Base-by-base conservation (phyloP, 2,797 vertebrate genomes). In the Anas capensis region DNA sequence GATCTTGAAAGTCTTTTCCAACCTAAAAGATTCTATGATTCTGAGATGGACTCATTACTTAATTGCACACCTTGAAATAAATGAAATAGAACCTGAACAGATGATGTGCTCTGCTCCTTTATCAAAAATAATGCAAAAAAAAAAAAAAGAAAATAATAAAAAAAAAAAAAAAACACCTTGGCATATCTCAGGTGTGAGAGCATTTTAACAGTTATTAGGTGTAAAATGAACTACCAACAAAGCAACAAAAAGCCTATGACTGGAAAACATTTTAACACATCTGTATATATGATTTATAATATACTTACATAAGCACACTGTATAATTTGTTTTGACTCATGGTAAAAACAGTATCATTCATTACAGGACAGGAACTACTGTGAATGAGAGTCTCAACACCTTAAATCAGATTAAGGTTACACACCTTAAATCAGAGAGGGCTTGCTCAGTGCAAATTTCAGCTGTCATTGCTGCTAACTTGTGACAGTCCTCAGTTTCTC, bases 261-360 rank as follows among this genome's bases (percentile, higher is more conserved):
- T 42, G 4, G 13, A 87, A 89, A 58, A 75, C 5, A 61, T 5
- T 84, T 84, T 84, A 38, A 76, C 18, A 14, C 5, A n/a, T 36
- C 24, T 0, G 0, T 2, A 8, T 5, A 21, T 3, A 26, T 0
- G 0, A 48, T 48, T 48, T 2, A 29, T 2, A 31, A 29, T 2
- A 31, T 40, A 26, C 11, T 9, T 38, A 79, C 17, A n/a, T 21
- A 26, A 62, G 14, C 12, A 69, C 14, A n/a, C 9, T 16, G 5
- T 61, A 34, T 29, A 82, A 48, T 76, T 73, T 78, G 3, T 42
- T 69, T 76, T 72, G 7, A 46, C 6, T 33, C 24, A 9, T 18
- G 5, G 24, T 48, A 75, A 71, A 85, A 86, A 64, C 20, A 26
- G 3, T 51, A 24, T 12, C 21, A 34, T 29, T 76, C 46, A 46